Base-by-base conservation (phyloP, 2,797 vertebrate species). In the Phylloscopus collybita region DNA sequence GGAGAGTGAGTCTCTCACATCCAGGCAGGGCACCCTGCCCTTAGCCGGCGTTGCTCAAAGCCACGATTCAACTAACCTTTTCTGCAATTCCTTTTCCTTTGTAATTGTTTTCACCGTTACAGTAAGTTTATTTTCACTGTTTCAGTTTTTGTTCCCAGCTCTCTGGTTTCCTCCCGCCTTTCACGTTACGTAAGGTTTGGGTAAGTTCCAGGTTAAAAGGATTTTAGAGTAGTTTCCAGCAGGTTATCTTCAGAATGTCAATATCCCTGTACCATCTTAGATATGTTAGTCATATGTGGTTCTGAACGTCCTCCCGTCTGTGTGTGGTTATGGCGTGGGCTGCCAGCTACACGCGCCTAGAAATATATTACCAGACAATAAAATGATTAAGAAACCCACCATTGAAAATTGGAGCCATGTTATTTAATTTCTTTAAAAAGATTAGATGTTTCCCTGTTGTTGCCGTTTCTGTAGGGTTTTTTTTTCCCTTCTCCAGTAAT, bases 391-490 rank as follows among this genome's bases (percentile, higher is more conserved):
- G 92, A 92, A 96, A 93, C 25, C 44, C 83, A 85, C 78, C 59
- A 92, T 86, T 95, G 95, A 93, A 93, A 91, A 97, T 89, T 84
- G 94, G 72, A 95, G 49, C 66, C 75, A 66, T 91, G 78, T 94
- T 93, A 96, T 96, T 97, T 96, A 85, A 94, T 95, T 91, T 96
- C 84, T 96, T 95, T 96, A 88, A 97, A 94, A 93, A 96, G 96
- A 96, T 93, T 86, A 97, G 92, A 94, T 91, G 72, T 97, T 97
- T 97, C 79, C 90, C 84, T 86, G 94, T 87, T 86, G 94, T 97
- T 95, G 71, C 91, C 70, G 76, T 97, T 97, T 97, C 94, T 86
- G 86, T 80, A 92, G 66, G 11, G 3, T 81, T 83, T 89, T 91
- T 74, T 21, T 40, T 40, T 40, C 40, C 40, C 30, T 86, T 86